Evolutionary conservation across 2,797 vertebrate genomes (phyloP), one percentile per base, ranked within the genome.

Genomic region (Gymnothorax javanicus): DNA sequence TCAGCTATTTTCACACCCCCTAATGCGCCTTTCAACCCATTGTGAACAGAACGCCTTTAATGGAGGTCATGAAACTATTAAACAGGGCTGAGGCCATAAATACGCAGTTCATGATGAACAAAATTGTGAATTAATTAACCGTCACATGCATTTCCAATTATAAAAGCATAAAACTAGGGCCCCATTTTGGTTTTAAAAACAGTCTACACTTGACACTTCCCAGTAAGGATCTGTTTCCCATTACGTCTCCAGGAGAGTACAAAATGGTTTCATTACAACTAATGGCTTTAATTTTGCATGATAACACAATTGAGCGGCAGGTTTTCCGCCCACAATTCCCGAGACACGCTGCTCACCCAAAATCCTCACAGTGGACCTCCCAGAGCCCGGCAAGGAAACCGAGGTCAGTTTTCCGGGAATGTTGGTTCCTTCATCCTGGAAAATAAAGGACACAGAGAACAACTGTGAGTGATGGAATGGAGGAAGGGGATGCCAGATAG

Each of bases 331-430:
- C 20, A 0, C 82, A 11, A 13, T 33, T 50, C 56, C 20, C 23
- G 57, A 23, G 62, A 73, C 82, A 43, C 81, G 17, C 56, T 54
- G 75, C 86, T 87, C 54, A 87, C 86, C 43, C 12, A 20, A 54
- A 56, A 52, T 17, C 52, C 56, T 52, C 3, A 9, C 17, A 52
- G 17, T 23, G 9, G 86, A 4, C 2, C 12, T 27, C 67, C 7
- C 50, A 27, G 73, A 59, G 20, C 50, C 54, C 4, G 60, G 58
- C 4, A 73, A 54, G 50, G 27, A 8, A 50, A 25, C 85, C 3
- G 33, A 33, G 50, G 81, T 20, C 67, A 59, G 23, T 64, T 77
- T 84, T 71, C 15, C 58, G 23, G 58, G 56, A 33, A 25, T 67
- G 69, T 64, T 27, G 6, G 60, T 54, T 60, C 15, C 27, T 62